A percentile compares a stretch with the other conserved stretches of the same genome.
These are phyloP conservation scores for Psilopsiagon aurifrons DNA, from an alignment of 2,113 vertebrate genomes.

Conservation along the genomic window DNA sequence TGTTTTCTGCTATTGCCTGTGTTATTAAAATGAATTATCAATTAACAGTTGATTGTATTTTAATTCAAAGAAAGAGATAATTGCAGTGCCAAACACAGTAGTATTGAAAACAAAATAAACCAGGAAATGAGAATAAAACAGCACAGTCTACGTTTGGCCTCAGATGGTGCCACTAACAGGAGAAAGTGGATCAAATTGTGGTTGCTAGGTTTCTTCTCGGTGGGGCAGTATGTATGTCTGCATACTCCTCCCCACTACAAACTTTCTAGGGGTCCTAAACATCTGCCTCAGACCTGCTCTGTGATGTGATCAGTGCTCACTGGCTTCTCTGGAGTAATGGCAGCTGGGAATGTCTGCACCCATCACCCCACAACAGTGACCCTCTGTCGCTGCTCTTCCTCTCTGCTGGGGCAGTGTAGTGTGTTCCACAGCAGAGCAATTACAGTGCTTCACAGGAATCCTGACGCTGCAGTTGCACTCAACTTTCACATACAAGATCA, in stretches of 20 bases:
- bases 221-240: background rate
- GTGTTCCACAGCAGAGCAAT: fast-evolving
- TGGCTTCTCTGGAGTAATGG: background rate
- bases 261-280: background rate
- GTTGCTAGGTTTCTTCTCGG: background rate
- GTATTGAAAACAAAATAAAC: background rate
- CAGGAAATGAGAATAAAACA: background rate
- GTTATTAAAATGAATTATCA: conserved; percentile 65
- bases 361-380: fast-evolving
- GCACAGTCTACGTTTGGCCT: background rate
- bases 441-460: background rate
- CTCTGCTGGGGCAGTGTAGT: fast-evolving
- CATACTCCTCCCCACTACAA: background rate
- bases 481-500: fast-evolving
- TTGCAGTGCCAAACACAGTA: conserved; percentile 31
- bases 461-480: background rate
- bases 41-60: conserved; percentile 66
- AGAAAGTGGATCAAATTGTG: background rate
- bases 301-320: fast-evolving
- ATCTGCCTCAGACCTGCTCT: background rate
- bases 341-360: background rate
- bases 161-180: background rate
- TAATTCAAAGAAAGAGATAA: conserved; percentile 64
- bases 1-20: conserved; percentile 6
- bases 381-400: background rate